Evolutionary conservation across 2,888 invertebrate species (phyloP), one percentile per base, ranked within the genome.

Genomic region (Drosophila differens): DNA sequence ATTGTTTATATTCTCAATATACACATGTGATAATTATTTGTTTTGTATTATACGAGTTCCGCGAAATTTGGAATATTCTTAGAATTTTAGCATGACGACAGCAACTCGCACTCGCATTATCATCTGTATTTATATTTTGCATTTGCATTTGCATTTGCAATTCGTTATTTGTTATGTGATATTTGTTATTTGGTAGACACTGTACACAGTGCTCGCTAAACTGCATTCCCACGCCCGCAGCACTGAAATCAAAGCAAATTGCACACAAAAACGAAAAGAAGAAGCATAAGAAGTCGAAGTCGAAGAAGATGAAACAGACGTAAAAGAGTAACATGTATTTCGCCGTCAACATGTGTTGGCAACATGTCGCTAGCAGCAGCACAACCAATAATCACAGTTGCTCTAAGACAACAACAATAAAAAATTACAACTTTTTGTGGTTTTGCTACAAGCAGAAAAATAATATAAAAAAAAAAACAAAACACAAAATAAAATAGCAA

Each of bases 161-260:
- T 33, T 58, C 28, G 33, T 32, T 41, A 39, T 19, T 53, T 41
- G 12, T 44, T 16, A 16, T 47, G 4, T 47, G 22, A 16, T 47
- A 58, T 35, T 37, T 37, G n/a, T 14, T n/a, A 28, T 30, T 37
- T 55, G 55, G 10, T 55, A 19, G 25, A 52, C 30, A 52, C 9
- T 30, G 41, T 12, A 6, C 44, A 30, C 53, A 72, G 41, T 60
- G 62, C 37, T 28, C 5, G 9, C 35, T 19, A 70, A 64, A 58
- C 70, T 75, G 79, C 52, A 33, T 76, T 81, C 79, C 69, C 81
- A 79, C 81, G 73, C 66, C 72, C 22, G 25, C 44, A 37, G 16
- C 64, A 35, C 66, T 49, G 35, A 60, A 57, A 63, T 49, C 57
- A 61, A 60, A 66, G 37, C 25, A 57, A 74, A 70, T 69, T 58